phyloP scores from a whole-genome alignment of 1,140 invertebrate genomes.

The Caenorhabditis latens region DNA sequence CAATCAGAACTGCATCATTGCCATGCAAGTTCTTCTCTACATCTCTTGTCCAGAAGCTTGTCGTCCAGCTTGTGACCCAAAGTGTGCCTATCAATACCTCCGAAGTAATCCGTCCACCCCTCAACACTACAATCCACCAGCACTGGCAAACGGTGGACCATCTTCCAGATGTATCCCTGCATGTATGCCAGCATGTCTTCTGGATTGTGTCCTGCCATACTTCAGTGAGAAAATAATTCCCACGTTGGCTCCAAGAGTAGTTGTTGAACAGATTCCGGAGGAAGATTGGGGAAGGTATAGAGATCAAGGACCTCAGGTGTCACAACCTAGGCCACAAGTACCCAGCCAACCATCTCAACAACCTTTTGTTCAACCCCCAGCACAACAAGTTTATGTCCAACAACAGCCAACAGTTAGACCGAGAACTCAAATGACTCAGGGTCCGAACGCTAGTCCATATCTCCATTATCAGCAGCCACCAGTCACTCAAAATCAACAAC shows the following conservation, averaged over 20 bases:
- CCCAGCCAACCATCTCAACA: not conserved
- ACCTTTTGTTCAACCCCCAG: not conserved
- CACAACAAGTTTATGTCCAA: slow-evolving; percentile 28
- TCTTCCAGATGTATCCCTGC: slow-evolving; percentile 40
- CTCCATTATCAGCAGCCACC: not conserved
- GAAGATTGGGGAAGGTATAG: slow-evolving; percentile 16
- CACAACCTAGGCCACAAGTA: not conserved
- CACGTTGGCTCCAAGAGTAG: not conserved
- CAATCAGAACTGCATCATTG: slow-evolving; percentile 28
- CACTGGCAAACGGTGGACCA: not conserved
- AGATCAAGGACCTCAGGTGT: not conserved
- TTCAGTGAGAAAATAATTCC: not conserved
- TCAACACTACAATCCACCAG: slow-evolving; percentile 12
- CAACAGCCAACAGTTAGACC: not conserved
- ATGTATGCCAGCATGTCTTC: slow-evolving; percentile 54
- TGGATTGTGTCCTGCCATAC: slow-evolving; percentile 27
- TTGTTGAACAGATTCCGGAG: slow-evolving; percentile 5
- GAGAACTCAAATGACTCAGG: not conserved
- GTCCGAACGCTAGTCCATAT: not conserved
- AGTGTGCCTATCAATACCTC: slow-evolving; percentile 53
- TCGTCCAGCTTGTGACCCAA: slow-evolving; percentile 52
- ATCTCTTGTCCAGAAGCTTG: slow-evolving; percentile 45
- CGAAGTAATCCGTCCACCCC: slow-evolving; percentile 9
- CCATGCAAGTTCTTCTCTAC: slow-evolving; percentile 49
- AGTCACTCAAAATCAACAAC: not conserved